Evolutionary conservation across 2,797 vertebrate genomes (phyloP), one percentile per base, ranked within the genome.

Genomic region (Rhinatrema bivittatum): DNA sequence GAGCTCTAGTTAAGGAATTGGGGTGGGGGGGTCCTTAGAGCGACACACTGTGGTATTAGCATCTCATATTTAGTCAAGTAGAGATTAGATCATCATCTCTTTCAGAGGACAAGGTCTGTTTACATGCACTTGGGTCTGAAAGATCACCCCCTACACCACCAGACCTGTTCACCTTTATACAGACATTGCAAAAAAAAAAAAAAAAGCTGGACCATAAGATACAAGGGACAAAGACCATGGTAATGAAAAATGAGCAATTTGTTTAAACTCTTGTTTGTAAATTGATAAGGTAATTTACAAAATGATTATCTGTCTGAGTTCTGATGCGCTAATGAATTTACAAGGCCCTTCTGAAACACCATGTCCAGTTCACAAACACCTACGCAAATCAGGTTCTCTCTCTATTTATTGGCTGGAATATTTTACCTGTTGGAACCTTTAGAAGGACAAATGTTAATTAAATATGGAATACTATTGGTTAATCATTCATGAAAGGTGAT

Each of bases 221-320:
- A 14, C 9, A 15, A 5, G 10, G 8, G 12, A 19, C 42, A 55
- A 40, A 57, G 46, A 46, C 14, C 48, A 19, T 17, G 20, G 18
- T 33, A 16, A 15, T 39, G 44, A 38, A 17, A 40, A 23, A 35
- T 23, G 16, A 39, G 19, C 11, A 35, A 17, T 50, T 42, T 62
- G 37, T 65, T 72, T 72, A 50, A 62, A 54, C 49, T 45, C 53
- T 50, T 62, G 50, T 64, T 49, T 61, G 36, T 26, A 22, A 34
- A 44, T 19, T 1, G 50, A 53, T 56, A 62, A 40, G n/a, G 8
- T 23, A 35, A 65, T 32, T 32, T 38, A n/a, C 32, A 57, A 46
- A 48, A 16, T 43, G 5, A n/a, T n/a, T n/a, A n/a, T 49, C 46
- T 50, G 33, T 9, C 31, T 25, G 20, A 20, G 39, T 41, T 41